Base-by-base conservation (phyloP, 2,888 invertebrate species). In the Tanytarsus gracilentus region DNA sequence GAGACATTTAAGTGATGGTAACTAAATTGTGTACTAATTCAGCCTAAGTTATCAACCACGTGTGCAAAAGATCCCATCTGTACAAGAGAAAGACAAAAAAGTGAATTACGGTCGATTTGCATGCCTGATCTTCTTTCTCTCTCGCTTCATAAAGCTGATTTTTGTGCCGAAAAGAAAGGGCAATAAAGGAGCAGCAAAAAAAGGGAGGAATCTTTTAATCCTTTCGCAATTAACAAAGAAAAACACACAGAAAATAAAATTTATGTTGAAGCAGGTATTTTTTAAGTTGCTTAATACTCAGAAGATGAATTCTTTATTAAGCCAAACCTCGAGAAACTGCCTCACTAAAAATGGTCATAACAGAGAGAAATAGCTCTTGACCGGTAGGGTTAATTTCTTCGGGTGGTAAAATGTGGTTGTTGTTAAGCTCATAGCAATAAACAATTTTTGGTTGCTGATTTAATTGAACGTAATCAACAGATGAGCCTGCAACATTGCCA, bases 391-490 rank as follows among this genome's bases (percentile, higher is more conserved):
- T 16, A 44, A 44, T 23, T 9, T 44, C 23, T 1, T 44, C 44
- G 23, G 16, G 18, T 23, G 44, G 23, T 8, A 44, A 16, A 23
- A 44, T 44, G 5, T 44, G 44, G 7, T 6, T 44, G 5, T 16
- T 18, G 8, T 18, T 23, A 3, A 49, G n/a, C 16, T 49, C 49
- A 26, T 49, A 49, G 49, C 49, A 49, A n/a, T 49, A 49, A 25
- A 18, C 26, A 1, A 49, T 2, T 49, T 66, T 81, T 0, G 80
- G 77, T 0, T 77, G 77, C 0, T 77, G 71, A 0, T 70, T 70
- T 1, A 76, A 75, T 27, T 81, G 14, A 1, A 49, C 49, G 7
- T 27, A 49, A 14, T 49, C 49, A 4, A 49, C 49, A 1, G 49
- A 49, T 7, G 26, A n/a, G 4, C 49, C 49, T 8, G 14, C 27